Percentiles rank a stretch among this genome's conserved stretches.
Evolutionary conservation across 1,140 invertebrate species (phyloP).

Genomic region (Muscidifurax raptorellus): DNA sequence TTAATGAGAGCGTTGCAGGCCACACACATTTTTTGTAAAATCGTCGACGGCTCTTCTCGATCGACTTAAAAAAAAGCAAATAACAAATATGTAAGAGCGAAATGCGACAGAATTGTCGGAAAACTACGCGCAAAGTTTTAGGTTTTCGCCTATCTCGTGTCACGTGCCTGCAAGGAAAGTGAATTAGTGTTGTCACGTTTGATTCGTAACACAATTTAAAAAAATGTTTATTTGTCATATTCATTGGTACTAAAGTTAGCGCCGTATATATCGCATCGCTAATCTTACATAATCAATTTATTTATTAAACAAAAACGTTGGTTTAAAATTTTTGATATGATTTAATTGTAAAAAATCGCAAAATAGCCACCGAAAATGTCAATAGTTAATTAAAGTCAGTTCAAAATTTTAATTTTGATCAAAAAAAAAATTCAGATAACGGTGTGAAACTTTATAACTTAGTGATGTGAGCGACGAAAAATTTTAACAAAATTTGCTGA

Average conservation of each 20-base stretch:
- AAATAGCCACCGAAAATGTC: background rate
- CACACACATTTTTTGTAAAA: slow-evolving; percentile 44
- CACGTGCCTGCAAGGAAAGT: slow-evolving; percentile 35
- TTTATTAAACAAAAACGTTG: background rate
- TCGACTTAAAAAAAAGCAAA: slow-evolving; percentile 25
- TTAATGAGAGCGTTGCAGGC: slow-evolving; percentile 39
- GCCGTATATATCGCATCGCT: background rate
- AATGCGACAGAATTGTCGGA: slow-evolving; percentile 44
- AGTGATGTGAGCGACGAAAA: background rate
- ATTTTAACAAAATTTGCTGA: background rate
- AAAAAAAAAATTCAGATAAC: background rate
- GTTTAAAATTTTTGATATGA: background rate
- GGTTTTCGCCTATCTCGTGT: slow-evolving; percentile 21
- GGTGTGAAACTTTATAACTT: slow-evolving; percentile 16
- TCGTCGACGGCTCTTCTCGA: slow-evolving; percentile 20
- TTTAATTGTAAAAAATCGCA: no score
- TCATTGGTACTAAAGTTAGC: slow-evolving; percentile 17
- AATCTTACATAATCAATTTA: background rate
- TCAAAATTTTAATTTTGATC: background rate
- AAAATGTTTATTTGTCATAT: background rate
- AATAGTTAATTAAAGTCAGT: background rate
- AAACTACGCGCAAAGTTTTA: slow-evolving; percentile 46
- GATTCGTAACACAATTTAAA: background rate
- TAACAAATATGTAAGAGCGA: slow-evolving; percentile 35
- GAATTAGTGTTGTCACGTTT: slow-evolving; percentile 17